Percentiles rank a stretch among this genome's conserved stretches.
These are phyloP conservation scores for Peucedramus taeniatus DNA, from an alignment of 2,113 vertebrate species.

Conservation along the genomic window DNA sequence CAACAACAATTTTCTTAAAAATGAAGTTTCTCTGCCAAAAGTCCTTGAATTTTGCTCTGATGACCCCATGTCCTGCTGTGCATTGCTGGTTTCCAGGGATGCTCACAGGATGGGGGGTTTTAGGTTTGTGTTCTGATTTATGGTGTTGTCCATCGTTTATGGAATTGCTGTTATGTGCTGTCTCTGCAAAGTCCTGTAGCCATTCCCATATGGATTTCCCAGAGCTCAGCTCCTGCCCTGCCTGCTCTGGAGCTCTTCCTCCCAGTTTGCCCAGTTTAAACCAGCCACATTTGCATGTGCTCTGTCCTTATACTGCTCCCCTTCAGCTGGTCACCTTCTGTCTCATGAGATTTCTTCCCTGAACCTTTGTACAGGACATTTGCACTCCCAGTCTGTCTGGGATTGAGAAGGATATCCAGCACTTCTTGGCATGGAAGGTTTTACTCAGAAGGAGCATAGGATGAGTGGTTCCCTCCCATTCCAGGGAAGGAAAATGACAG, in stretches of 20 bases:
- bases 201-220: background rate
- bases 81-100: background rate
- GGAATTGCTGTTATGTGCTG: fast-evolving
- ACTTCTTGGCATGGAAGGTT: background rate
- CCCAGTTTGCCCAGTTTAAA: background rate
- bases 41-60: background rate
- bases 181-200: background rate
- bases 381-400: background rate
- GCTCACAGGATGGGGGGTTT: background rate
- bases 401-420: background rate
- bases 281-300: background rate
- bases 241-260: background rate
- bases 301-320: background rate
- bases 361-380: background rate
- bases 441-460: background rate
- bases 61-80: background rate
- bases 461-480: background rate
- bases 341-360: background rate
- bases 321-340: background rate
- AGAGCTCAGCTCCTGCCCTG: background rate
- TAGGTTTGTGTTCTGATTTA: background rate
- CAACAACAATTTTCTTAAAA: background rate
- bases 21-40: background rate
- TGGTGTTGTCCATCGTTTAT: background rate
- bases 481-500: background rate